Evolutionary conservation across 2,888 invertebrate species (phyloP), one percentile per base, ranked within the genome.

Genomic region (Microplitis manilae): DNA sequence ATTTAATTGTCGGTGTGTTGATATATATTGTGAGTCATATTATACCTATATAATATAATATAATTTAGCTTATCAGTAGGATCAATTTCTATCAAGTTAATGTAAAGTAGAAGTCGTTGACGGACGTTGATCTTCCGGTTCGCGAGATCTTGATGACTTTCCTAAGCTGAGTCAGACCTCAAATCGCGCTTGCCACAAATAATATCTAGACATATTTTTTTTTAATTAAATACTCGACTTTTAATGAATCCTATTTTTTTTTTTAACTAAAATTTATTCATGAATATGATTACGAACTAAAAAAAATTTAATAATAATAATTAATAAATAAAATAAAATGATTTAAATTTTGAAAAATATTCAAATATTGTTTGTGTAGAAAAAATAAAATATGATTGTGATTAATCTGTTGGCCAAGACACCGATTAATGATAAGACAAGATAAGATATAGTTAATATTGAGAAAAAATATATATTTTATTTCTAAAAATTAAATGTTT

Each of bases 101-200:
- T 50, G 13, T 50, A 13, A 50, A 40, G 64, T 62, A 72, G 50
- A 67, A 73, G 65, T 65, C 64, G 50, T 38, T 38, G 59, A 67
- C 73, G 73, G 73, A 73, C 73, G 67, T 73, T 50, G 67, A 73
- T 73, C 73, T 73, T 73, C 73, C 73, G 73, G 73, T 50, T 13
- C 73, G 6, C 41, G 38, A 67, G 59, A 73, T 73, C 50, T 41
- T 50, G 73, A 73, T 67, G 65, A 15, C 73, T 67, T 73, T 15
- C 73, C 30, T 59, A 13, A 73, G 50, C 41, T 59, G 67, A 30
- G 65, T 73, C 65, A 73, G 65, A 62, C 67, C 59, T 71, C 17
- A 13, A 59, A 64, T 41, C 64, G 41, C 64, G 41, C 64, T 17
- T 20, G 67, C 65, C 15, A 73, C 67, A 65, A 73, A 73, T 30